Base-by-base conservation (phyloP, 2,888 invertebrate species). In the Acleris cristana region DNA sequence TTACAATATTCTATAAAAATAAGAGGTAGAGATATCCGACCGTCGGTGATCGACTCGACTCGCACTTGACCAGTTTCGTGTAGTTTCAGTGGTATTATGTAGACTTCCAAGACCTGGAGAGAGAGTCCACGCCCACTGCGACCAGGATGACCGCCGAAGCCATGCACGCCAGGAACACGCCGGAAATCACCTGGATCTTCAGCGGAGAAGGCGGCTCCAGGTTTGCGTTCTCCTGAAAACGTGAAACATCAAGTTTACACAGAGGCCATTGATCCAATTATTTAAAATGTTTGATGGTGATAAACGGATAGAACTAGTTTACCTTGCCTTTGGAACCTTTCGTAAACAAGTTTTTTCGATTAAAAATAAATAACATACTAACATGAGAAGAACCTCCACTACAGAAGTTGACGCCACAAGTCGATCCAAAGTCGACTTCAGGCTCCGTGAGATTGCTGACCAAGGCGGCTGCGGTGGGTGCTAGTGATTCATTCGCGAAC, bases 141-240 rank as follows among this genome's bases (percentile, higher is more conserved):
- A 98, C 95, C 61, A 97, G 93, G 8, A 96, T 74, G 18, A 96
- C 95, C 0, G 98, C 98, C 0, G 93, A 82, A 0, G 95, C 88
- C 94, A 98, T 97, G 79, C 97, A 98, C 0, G 94, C 94, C 7
- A 98, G 89, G 86, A 97, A 98, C 70, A 97, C 96, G 16, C 96
- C 96, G 10, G 96, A 95, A 70, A 98, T 95, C 65, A 96, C 90
- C 79, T 96, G 95, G 66, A 98, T 96, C 90, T 97, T 96, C 52
- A 94, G 88, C 0, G 94, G 87, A 0, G 96, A 94, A 0, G 98
- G 98, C 12, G 96, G 95, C 68, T 94, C 91, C 62, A 97, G 86
- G 81, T 96, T 96, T 0, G 95, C 94, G 81, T 96, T 96, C 5
- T 88, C 93, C 87, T 93, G 72, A 2, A 73, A 72, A 67, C 54